phyloP scores from a whole-genome alignment of 1,140 invertebrate species.

The Drosophila burlai region DNA sequence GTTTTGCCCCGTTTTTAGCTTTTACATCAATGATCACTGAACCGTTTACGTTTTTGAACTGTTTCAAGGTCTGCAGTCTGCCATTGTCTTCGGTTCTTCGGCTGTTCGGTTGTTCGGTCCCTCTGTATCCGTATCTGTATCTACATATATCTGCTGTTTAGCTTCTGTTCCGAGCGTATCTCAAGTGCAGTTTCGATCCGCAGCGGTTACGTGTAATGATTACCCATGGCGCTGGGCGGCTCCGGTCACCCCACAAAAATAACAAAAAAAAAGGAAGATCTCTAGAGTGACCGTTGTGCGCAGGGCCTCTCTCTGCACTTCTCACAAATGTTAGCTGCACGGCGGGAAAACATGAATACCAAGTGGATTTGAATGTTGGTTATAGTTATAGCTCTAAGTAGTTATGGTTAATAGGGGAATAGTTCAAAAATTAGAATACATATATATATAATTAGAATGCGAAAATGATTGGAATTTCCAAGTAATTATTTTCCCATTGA shows the following conservation, averaged over 20 bases:
- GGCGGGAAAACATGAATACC: neutral
- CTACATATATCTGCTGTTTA: slow-evolving; percentile 18
- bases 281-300: slow-evolving; percentile 15
- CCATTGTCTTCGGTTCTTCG: slow-evolving; percentile 52
- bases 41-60: slow-evolving; percentile 85
- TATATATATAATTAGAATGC: neutral
- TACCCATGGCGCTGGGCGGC: slow-evolving; percentile 12
- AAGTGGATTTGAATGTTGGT: neutral
- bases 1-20: slow-evolving; percentile 56
- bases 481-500: neutral
- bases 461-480: neutral
- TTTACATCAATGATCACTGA: slow-evolving; percentile 85
- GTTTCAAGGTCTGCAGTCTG: slow-evolving; percentile 82
- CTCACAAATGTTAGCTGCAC: slow-evolving; percentile 22
- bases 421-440: neutral
- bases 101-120: slow-evolving; percentile 33
- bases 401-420: neutral
- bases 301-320: slow-evolving; percentile 25
- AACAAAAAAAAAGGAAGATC: neutral
- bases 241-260: slow-evolving; percentile 11
- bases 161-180: slow-evolving; percentile 29
- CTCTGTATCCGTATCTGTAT: slow-evolving; percentile 10
- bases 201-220: slow-evolving; percentile 34
- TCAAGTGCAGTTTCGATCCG: slow-evolving; percentile 30
- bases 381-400: too few species aligned